Percentiles rank a stretch among this genome's conserved stretches.
phyloP scores from a whole-genome alignment of 2,888 invertebrate genomes.

The Kryphioiulus occultus region DNA sequence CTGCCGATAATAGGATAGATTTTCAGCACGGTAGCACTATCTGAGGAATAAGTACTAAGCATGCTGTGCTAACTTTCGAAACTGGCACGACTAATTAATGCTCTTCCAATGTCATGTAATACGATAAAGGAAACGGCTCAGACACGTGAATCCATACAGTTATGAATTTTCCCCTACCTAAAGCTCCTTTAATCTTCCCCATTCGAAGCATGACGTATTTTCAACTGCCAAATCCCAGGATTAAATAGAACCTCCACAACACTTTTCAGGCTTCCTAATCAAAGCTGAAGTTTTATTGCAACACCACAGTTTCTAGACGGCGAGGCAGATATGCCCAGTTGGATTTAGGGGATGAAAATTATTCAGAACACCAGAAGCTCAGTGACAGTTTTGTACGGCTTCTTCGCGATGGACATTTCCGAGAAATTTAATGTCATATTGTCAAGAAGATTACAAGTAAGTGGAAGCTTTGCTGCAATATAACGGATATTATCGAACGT shows the following conservation, averaged over 20 bases:
- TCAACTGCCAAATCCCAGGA: background rate
- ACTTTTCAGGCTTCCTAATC: constrained; percentile 14
- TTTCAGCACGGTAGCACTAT: background rate
- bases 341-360: background rate
- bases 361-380: background rate
- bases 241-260: background rate
- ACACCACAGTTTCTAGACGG: background rate
- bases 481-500: background rate
- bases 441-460: constrained; percentile 21
- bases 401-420: background rate
- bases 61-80: background rate
- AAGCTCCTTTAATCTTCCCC: background rate
- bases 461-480: background rate
- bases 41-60: background rate
- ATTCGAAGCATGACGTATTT: background rate
- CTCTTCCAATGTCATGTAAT: background rate
- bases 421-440: background rate
- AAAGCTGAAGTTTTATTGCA: constrained; percentile 26
- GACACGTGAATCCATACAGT: background rate
- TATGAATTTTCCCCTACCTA: background rate
- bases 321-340: background rate
- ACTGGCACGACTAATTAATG: background rate
- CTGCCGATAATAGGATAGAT: too few relatives aligned
- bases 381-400: background rate
- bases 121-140: background rate